A percentile compares a stretch with the other conserved stretches of the same genome.
phyloP scores from a whole-genome alignment of 1,140 invertebrate species.

The Nebria ingens region DNA sequence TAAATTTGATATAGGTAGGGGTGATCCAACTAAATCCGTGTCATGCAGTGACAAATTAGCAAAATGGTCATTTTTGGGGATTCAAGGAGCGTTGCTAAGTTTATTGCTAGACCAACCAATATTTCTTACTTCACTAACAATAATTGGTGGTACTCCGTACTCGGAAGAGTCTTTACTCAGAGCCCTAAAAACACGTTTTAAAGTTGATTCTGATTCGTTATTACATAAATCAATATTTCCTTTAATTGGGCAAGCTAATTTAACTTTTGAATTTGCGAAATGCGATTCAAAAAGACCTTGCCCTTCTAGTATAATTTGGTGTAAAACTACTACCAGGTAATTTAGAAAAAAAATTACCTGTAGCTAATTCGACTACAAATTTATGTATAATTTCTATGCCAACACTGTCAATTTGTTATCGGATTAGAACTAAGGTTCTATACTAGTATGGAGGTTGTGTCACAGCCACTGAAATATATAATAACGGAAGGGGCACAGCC shows the following conservation, averaged over 20 bases:
- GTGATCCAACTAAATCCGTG: conserved; percentile 77
- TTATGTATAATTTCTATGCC: not conserved
- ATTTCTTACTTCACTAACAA: conserved; percentile 57
- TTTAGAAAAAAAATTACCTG: too few species aligned
- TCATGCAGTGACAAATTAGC: conserved; percentile 92
- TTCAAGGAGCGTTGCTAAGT: conserved; percentile 70
- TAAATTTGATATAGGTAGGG: conserved; percentile 42
- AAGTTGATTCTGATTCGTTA: conserved; percentile 22
- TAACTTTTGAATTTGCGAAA: conserved; percentile 38
- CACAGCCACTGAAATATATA: too few species aligned
- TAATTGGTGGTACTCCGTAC: conserved; percentile 58
- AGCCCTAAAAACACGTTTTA: conserved; percentile 46
- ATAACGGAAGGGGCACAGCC: too few species aligned
- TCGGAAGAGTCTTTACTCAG: conserved; percentile 50
- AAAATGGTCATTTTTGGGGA: conserved; percentile 74
- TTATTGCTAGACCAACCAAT: conserved; percentile 56
- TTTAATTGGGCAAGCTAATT: conserved; percentile 29
- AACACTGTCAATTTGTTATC: too few species aligned
- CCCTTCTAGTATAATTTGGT: conserved; percentile 52
- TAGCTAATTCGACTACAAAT: conserved; percentile 7
- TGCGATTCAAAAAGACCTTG: conserved; percentile 38
- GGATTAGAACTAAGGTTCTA: too few species aligned
- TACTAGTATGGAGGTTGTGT: too few species aligned
- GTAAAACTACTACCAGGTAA: conserved; percentile 35
- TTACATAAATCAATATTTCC: conserved; percentile 27